Percentiles rank a stretch among this genome's conserved stretches.
Conservation (phyloP, 2,797 vertebrate species). For the Characodon lateralis region DNA sequence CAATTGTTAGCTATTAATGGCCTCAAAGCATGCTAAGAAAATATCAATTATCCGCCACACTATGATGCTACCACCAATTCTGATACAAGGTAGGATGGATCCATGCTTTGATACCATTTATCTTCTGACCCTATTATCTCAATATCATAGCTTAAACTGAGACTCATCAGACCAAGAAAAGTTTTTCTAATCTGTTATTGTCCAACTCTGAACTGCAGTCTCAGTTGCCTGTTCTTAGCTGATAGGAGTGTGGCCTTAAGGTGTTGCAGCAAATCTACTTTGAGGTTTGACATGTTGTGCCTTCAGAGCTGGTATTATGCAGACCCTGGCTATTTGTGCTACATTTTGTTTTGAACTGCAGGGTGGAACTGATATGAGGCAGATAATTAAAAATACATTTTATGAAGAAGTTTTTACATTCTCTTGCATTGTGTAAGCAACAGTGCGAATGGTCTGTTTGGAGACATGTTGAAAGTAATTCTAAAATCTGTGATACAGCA, state of each 20-base stretch:
- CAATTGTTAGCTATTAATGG: no score
- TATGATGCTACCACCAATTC: no score
- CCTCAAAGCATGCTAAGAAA: no score
- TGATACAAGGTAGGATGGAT: conserved; percentile 8
- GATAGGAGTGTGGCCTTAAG: neutral
- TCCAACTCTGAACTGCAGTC: no score
- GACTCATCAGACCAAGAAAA: no score
- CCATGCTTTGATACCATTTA: no score
- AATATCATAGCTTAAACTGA: no score
- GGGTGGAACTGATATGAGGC: neutral
- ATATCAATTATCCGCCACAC: no score
- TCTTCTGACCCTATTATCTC: no score
- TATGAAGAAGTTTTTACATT: neutral
- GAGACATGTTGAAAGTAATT: neutral
- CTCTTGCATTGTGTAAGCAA: neutral
- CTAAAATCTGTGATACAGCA: neutral
- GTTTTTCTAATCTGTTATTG: no score
- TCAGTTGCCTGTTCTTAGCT: no score
- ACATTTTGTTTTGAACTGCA: neutral
- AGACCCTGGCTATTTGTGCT: neutral
- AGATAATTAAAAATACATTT: neutral
- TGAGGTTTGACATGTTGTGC: neutral
- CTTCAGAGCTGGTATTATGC: neutral
- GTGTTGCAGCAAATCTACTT: neutral
- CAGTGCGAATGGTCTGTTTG: neutral